A percentile compares a stretch with the other conserved stretches of the same genome.
Conservation (phyloP, 2,797 vertebrate species). For the Tinamus major region DNA sequence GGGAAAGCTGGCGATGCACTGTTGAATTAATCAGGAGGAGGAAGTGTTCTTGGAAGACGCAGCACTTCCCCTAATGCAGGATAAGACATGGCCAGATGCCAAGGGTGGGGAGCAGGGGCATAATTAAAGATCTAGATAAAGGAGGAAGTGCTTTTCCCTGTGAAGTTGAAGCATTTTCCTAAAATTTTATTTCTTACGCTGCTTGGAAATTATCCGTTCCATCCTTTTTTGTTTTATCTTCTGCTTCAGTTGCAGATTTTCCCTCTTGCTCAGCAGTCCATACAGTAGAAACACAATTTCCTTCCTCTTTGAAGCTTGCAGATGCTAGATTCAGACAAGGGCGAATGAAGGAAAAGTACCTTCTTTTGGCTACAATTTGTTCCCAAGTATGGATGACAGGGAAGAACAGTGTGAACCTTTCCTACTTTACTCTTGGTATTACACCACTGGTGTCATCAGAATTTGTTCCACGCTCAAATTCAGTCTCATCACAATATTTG, state of each 20-base stretch:
- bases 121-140: not conserved
- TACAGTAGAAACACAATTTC: constrained; percentile 46
- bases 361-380: constrained; percentile 6
- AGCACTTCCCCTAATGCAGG: constrained; percentile 71
- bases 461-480: not conserved
- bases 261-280: constrained; percentile 41
- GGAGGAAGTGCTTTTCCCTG: constrained; percentile 24
- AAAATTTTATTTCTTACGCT: constrained; percentile 8
- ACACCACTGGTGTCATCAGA: not conserved
- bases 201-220: constrained; percentile 12
- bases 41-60: constrained; percentile 75
- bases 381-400: rapidly evolving
- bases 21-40: constrained; percentile 71
- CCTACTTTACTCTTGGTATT: not conserved
- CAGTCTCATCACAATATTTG: not conserved
- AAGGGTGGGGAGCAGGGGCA: not conserved
- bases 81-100: constrained; percentile 28
- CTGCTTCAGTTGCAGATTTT: constrained; percentile 63
- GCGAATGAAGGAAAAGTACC: not conserved
- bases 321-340: constrained; percentile 11
- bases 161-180: constrained; percentile 41
- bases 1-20: constrained; percentile 31
- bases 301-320: constrained; percentile 62
- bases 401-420: not conserved
- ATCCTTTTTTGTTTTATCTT: not conserved